These are phyloP conservation scores for Germaria angustata DNA, from an alignment of 2,888 invertebrate species.

Conservation along the genomic window DNA sequence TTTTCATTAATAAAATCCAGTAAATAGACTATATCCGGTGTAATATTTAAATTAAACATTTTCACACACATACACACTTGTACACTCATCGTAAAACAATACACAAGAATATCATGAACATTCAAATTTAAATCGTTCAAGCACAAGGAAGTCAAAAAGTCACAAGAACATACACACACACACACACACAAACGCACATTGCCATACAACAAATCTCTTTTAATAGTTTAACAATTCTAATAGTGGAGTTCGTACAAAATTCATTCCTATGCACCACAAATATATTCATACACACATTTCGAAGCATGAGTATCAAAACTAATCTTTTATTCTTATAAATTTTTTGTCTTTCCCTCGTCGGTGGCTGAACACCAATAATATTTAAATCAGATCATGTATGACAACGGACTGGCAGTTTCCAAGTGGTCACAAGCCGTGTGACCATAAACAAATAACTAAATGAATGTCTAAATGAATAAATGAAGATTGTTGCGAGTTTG, in stretches of 20 bases:
- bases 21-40: slow-evolving; percentile 65
- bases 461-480: slow-evolving; percentile 17
- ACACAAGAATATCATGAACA: not conserved
- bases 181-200: not conserved
- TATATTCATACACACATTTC: not conserved
- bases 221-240: slow-evolving; percentile 8
- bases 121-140: not conserved
- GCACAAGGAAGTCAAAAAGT: slow-evolving; percentile 4
- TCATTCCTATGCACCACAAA: not conserved
- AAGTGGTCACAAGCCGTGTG: not conserved
- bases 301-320: slow-evolving; percentile 1
- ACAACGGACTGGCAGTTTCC: not conserved
- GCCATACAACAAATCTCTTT: too few relatives aligned
- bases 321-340: slow-evolving; percentile 6
- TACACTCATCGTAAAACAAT: not conserved
- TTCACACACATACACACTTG: slow-evolving; percentile 8
- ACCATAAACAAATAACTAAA: slow-evolving; percentile 9
- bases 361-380: slow-evolving; percentile 12
- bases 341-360: not conserved
- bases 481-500: slow-evolving; percentile 18
- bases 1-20: slow-evolving; percentile 44
- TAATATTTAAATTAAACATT: slow-evolving; percentile 9
- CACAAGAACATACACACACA: not conserved
- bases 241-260: slow-evolving; percentile 19
- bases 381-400: slow-evolving; percentile 44